A percentile compares a stretch with the other conserved stretches of the same genome.
Conservation (phyloP, 2,888 invertebrate genomes). For the Hyles lineata region DNA sequence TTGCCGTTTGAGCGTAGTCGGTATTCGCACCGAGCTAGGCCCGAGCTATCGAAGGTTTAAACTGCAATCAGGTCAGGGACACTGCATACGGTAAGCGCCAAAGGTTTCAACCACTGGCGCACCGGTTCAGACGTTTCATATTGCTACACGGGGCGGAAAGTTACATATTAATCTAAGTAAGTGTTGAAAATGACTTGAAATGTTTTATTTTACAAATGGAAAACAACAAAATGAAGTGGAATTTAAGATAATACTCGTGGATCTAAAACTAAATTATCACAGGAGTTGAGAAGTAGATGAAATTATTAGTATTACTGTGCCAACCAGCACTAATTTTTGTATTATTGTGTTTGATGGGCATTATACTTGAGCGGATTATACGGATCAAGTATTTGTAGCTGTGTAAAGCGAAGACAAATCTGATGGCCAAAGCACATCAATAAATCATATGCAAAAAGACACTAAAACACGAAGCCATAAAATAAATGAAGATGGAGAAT, state of each 20-base stretch:
- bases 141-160: not conserved
- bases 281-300: not conserved
- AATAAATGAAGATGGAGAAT: no score
- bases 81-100: constrained; percentile 60
- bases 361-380: no score
- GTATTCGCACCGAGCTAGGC: constrained; percentile 35
- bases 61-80: constrained; percentile 61
- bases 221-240: not conserved
- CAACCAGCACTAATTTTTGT: not conserved
- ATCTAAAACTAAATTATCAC: no score
- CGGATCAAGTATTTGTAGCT: no score
- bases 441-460: no score
- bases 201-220: not conserved
- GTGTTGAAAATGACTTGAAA: not conserved
- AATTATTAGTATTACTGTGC: not conserved
- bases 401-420: no score
- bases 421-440: no score
- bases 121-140: not conserved
- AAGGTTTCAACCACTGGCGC: constrained; percentile 41
- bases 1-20: constrained; percentile 9
- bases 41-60: constrained; percentile 43
- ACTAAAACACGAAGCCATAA: no score
- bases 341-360: no score
- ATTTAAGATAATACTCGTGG: no score
- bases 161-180: constrained; percentile 9